phyloP scores from a whole-genome alignment of 2,113 vertebrate species.

The Odocoileus hemionus region DNA sequence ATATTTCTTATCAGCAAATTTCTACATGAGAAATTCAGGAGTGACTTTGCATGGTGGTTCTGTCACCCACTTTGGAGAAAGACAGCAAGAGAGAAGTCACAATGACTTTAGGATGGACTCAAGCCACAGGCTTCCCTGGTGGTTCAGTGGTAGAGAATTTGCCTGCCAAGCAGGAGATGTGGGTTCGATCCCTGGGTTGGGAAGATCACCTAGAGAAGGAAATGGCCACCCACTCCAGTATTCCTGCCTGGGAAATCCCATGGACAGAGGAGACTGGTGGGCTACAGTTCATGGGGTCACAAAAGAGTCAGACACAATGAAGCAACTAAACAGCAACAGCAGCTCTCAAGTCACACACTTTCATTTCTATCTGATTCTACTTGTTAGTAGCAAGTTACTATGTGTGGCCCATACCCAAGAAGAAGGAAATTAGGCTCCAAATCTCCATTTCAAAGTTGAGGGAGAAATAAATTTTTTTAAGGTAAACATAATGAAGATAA shows the following conservation, averaged over 20 bases:
- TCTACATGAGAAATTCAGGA: constrained; percentile 6
- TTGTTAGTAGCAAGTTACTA: not conserved
- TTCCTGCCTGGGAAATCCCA: not conserved
- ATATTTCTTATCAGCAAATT: not conserved
- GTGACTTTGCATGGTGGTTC: not conserved
- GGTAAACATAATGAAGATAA: not conserved
- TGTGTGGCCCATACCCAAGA: not conserved
- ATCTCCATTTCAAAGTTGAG: not conserved
- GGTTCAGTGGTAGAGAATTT: not conserved
- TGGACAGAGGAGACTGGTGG: not conserved
- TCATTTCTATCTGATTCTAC: not conserved
- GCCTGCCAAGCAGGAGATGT: not conserved
- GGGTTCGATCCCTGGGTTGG: not conserved
- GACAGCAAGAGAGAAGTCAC: not conserved
- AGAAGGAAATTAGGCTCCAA: not conserved
- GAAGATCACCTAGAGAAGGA: not conserved
- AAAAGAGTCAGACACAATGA: not conserved
- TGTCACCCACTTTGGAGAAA: not conserved
- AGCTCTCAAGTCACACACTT: not conserved
- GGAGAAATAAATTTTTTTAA: not conserved
- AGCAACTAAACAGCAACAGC: not conserved
- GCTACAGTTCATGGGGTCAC: not conserved
- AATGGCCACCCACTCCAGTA: not conserved
- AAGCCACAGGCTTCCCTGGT: not conserved
- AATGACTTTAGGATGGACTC: not conserved